phyloP scores from a whole-genome alignment of 2,113 vertebrate genomes.

The Oophaga pumilio region DNA sequence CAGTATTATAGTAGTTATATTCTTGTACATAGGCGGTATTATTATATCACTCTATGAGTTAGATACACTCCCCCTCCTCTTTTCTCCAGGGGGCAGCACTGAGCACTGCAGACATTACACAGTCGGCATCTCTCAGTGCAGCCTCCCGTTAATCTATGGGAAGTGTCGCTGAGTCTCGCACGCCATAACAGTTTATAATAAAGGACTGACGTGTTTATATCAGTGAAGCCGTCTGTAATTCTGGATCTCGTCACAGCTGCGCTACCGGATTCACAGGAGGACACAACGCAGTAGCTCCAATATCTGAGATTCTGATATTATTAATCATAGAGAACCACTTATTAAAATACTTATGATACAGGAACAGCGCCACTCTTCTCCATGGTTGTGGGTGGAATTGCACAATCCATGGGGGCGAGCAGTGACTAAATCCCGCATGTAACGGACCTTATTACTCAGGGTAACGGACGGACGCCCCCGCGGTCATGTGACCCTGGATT shows the following conservation, averaged over 20 bases:
- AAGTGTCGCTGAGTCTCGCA: not conserved
- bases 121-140: not conserved
- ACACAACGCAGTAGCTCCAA: not conserved
- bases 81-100: too few species aligned
- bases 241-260: not conserved
- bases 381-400: not conserved
- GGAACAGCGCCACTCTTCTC: not conserved
- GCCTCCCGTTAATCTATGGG: not conserved
- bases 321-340: too few species aligned
- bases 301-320: not conserved
- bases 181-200: slow-evolving; percentile 31
- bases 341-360: too few species aligned
- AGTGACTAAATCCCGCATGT: not conserved
- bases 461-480: not conserved
- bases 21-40: slow-evolving; percentile 5
- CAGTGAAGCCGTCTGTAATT: not conserved
- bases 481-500: not conserved
- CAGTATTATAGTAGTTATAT: slow-evolving; percentile 5
- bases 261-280: not conserved
- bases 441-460: not conserved
- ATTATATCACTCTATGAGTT: not conserved
- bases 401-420: not conserved
- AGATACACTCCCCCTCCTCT: too few species aligned
- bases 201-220: not conserved
- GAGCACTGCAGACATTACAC: too few species aligned